Evolutionary conservation across 2,797 vertebrate species (phyloP).

Genomic region (Xiphophorus birchmanni): DNA sequence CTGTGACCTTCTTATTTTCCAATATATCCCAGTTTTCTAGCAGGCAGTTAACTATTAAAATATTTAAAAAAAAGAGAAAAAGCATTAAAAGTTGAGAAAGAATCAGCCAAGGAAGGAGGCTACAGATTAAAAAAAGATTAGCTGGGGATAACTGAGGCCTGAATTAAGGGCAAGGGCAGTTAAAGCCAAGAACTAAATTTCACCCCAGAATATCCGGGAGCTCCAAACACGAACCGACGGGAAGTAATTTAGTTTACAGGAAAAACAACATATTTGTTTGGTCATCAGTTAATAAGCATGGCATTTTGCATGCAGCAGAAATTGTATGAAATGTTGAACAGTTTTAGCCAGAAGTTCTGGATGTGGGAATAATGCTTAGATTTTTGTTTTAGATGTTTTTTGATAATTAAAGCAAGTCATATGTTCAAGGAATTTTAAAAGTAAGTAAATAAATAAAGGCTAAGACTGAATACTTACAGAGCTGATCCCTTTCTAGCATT

Average conservation of each 20-base stretch:
- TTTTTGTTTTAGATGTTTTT: neutral
- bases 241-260: neutral
- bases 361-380: neutral
- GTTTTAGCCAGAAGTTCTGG: neutral
- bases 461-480: too few species aligned
- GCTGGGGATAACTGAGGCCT: slow-evolving; percentile 50
- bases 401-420: neutral
- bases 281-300: neutral
- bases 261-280: neutral
- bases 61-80: neutral
- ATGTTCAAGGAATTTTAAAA: neutral
- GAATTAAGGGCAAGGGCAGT: slow-evolving; percentile 49
- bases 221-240: neutral
- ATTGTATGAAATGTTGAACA: neutral
- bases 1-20: neutral
- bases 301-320: neutral
- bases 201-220: slow-evolving; percentile 32
- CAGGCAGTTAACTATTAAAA: neutral
- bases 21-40: neutral
- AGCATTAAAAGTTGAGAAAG: slow-evolving; percentile 14
- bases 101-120: slow-evolving; percentile 48
- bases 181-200: slow-evolving; percentile 50
- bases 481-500: neutral
- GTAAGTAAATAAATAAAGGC: neutral
- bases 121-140: slow-evolving; percentile 70